Base-by-base conservation (phyloP, 1,140 invertebrate species). In the Zeugodacus cucurbitae region DNA sequence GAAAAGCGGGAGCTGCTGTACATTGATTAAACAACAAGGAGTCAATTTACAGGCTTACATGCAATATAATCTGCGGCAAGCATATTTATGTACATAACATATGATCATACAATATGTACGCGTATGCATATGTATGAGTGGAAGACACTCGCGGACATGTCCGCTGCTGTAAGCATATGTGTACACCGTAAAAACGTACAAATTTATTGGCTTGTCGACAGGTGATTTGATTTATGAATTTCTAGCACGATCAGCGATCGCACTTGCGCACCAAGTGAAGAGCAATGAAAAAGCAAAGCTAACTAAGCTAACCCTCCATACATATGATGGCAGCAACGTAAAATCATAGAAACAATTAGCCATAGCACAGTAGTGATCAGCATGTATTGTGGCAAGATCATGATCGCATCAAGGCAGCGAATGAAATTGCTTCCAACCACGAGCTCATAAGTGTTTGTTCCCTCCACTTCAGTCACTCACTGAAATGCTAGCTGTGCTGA, bases 201-300 rank as follows among this genome's bases (percentile, higher is more conserved):
- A 89, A 89, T 89, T 88, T 89, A 87, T 88, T 88, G 87, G 88
- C 89, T 89, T 89, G 89, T 89, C 87, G 88, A 89, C 89, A 89
- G 87, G 88, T 89, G 88, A 89, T 86, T 89, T 89, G 89, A 89
- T 89, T 89, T 89, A 89, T 89, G 88, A 74, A 57, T 87, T 62
- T 62, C 64, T 89, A 64, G 87, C 89, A 89, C 88, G 89, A 89
- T 88, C 88, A 70, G 44, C 57, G 41, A 70, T 88, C 67, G 87
- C 74, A 54, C n/a, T 74, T 87, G 37, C 41, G 41, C 44, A 58
- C 85, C 37, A 20, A 34, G 4, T 44, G 34, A 59, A 29, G 4
- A 82, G 32, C 14, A 82, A 32, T 54, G 74, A 4, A 3, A 17
- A 82, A 82, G 74, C 4, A 17, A 37, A 74, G 14, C 26, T n/a